A percentile compares a stretch with the other conserved stretches of the same genome.
Conservation (phyloP, 2,113 vertebrate species). For the Antennarius striatus region DNA sequence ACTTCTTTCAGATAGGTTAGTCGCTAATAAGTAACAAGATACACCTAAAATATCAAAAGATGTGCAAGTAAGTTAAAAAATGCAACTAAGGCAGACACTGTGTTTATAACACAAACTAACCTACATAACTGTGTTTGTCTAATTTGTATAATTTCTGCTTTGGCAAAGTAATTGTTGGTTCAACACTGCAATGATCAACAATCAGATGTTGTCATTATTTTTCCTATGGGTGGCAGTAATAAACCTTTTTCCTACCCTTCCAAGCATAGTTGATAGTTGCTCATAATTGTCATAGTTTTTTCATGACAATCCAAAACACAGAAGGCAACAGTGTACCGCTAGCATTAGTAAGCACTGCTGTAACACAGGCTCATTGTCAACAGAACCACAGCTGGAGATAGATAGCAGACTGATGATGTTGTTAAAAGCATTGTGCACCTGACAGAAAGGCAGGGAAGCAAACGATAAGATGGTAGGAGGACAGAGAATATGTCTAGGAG, state of each 20-base stretch:
- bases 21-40: too few species aligned
- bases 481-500: not conserved
- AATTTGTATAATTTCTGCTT: too few species aligned
- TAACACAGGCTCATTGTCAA: not conserved
- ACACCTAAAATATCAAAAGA: too few species aligned
- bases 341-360: too few species aligned
- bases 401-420: not conserved
- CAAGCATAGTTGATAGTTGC: not conserved
- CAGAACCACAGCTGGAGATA: not conserved
- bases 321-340: not conserved
- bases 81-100: too few species aligned
- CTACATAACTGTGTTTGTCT: too few species aligned
- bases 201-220: not conserved
- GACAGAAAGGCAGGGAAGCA: not conserved
- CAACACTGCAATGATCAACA: too few species aligned
- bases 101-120: too few species aligned
- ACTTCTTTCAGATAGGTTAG: too few species aligned
- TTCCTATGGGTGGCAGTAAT: slow-evolving; percentile 20
- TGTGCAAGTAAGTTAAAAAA: too few species aligned
- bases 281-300: not conserved
- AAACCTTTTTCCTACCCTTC: not conserved
- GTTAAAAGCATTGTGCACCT: not conserved
- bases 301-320: not conserved
- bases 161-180: too few species aligned
- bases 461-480: not conserved